Percentiles rank a stretch among this genome's conserved stretches.
These are phyloP conservation scores for Paramormyrops hopkinsi DNA, from an alignment of 2,797 vertebrate species.

Conservation along the genomic window DNA sequence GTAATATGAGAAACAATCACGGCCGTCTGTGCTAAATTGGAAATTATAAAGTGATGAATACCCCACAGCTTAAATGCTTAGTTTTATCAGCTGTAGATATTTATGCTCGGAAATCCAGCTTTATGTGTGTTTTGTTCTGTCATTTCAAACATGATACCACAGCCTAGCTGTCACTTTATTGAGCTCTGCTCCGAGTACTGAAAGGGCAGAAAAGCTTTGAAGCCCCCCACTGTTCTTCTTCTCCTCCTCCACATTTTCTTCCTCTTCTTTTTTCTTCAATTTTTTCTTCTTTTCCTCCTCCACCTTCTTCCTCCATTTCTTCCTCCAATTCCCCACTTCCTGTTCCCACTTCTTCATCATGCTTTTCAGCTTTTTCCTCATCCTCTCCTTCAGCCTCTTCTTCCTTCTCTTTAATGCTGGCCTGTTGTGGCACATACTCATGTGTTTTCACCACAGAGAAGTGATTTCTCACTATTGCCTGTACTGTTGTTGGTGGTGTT, in stretches of 20 bases:
- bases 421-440: neutral
- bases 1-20: neutral
- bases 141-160: neutral
- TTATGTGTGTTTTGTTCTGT: neutral
- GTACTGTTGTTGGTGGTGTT: neutral
- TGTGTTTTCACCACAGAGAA: neutral
- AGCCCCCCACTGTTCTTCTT: neutral
- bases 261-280: neutral
- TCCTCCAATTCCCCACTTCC: neutral
- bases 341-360: neutral
- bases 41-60: slow-evolving; percentile 6
- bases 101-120: neutral
- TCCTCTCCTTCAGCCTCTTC: neutral
- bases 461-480: neutral
- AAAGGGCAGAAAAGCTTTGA: neutral
- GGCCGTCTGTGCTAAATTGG: slow-evolving; percentile 1
- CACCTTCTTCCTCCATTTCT: neutral
- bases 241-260: neutral
- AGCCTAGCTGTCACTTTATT: neutral
- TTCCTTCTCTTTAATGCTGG: neutral
- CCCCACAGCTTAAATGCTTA: neutral
- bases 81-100: neutral
- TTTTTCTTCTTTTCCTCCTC: neutral
- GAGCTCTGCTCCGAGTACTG: neutral
- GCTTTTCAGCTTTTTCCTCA: neutral